Evolutionary conservation across 2,113 vertebrate species (phyloP).

Genomic region (Glareola pratincola): DNA sequence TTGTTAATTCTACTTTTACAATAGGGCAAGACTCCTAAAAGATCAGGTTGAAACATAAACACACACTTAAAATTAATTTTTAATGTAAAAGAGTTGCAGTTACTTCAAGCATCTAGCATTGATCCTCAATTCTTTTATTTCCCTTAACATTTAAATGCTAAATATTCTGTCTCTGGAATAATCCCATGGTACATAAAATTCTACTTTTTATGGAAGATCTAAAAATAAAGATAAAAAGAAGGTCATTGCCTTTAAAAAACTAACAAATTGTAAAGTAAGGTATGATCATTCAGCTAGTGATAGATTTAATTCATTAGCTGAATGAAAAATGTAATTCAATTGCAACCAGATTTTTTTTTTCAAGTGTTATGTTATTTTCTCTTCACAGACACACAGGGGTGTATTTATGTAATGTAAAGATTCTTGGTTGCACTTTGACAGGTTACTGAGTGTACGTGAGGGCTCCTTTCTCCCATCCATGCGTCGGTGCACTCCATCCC

Average conservation of each 20-base stretch:
- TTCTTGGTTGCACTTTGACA: background rate
- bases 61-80: background rate
- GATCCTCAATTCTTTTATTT: background rate
- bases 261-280: background rate
- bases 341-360: background rate
- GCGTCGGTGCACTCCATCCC: background rate
- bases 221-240: background rate
- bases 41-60: background rate
- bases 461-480: background rate
- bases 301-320: background rate
- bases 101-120: background rate
- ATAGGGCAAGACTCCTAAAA: background rate
- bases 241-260: background rate
- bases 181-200: background rate
- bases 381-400: background rate
- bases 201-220: background rate
- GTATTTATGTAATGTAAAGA: background rate
- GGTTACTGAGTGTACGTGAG: background rate
- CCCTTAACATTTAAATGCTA: background rate
- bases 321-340: background rate
- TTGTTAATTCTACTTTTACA: background rate
- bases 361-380: background rate
- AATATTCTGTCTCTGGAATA: background rate
- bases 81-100: background rate
- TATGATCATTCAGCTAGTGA: background rate